Percentiles rank a stretch among this genome's conserved stretches.
phyloP scores from a whole-genome alignment of 2,113 vertebrate genomes.

The Parus major region DNA sequence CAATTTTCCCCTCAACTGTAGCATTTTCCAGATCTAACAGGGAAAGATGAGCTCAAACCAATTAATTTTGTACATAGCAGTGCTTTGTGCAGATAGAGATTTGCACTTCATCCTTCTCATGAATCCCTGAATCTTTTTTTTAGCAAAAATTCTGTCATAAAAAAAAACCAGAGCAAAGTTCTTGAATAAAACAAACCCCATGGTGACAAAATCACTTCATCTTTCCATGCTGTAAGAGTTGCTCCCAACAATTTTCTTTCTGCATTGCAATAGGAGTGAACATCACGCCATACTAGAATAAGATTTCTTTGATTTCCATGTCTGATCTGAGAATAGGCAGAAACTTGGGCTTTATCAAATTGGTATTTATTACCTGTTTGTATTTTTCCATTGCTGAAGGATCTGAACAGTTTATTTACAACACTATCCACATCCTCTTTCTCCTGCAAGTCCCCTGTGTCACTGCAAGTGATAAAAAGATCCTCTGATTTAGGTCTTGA shows the following conservation, averaged over 20 bases:
- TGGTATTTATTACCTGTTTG: background rate
- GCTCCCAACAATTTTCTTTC: background rate
- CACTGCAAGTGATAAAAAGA: slow-evolving; percentile 40
- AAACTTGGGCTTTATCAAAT: background rate
- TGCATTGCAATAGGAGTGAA: background rate
- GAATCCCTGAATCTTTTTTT: background rate
- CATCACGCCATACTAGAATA: fast-evolving
- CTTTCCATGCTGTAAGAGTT: background rate
- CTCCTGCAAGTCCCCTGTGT: background rate
- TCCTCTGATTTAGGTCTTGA: slow-evolving; percentile 34
- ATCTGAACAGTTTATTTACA: background rate
- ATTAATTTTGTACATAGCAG: background rate
- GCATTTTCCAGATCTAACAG: background rate
- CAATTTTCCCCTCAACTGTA: background rate
- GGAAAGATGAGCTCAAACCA: background rate
- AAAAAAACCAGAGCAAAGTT: background rate
- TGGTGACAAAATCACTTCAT: background rate
- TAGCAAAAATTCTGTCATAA: background rate
- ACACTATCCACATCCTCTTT: background rate
- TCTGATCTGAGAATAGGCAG: background rate
- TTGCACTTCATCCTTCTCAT: background rate
- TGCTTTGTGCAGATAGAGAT: background rate
- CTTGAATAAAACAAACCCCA: background rate
- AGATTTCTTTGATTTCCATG: background rate
- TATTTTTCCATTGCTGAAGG: background rate